Base-by-base conservation (phyloP, 2,113 vertebrate species). In the Bufo gargarizans region DNA sequence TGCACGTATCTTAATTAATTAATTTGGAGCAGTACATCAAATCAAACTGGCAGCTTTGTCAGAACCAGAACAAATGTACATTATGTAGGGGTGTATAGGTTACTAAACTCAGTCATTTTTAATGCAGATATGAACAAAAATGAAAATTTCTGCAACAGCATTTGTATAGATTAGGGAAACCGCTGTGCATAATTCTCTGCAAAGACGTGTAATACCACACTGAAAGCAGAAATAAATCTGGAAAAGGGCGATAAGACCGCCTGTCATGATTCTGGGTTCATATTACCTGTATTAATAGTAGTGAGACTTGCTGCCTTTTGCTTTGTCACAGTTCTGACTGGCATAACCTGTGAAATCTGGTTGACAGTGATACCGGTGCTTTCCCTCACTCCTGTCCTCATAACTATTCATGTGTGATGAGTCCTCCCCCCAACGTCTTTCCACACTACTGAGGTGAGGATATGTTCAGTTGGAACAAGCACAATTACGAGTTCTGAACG, bases 151-250 rank as follows among this genome's bases (percentile, higher is more conserved):
- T 69, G 86, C 59, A 87, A 79, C n/a, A 71, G 77, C 49, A 69
- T 87, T 80, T 87, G 77, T 67, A 80, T 67, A 80, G 86, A 87
- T 58, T 87, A 87, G 56, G 61, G 49, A 79, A 76, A 79, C 76
- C 80, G 77, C 85, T 79, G 86, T 87, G 86, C 71, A 79, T 33
- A 87, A 53, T 78, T 79, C 88, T 77, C 77, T 6, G 43, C 89
- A 59, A 55, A 80, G 20, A 89, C 84, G 84, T 87, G 86, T 59
- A 76, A 91, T 87, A 90, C 45, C 80, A 47, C 67, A 90, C 84
- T 19, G 86, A 72, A 89, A 89, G 91, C 16, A 67, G 61, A 90
- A 90, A 90, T n/a, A 84, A 85, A 90, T 81, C 47, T 77, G 69
- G 11, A 80, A 50, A 91, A 74, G 80, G 22, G 77, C 13, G 59